Evolutionary conservation across 2,797 vertebrate genomes (phyloP), one percentile per base, ranked within the genome.

Genomic region (Hapalemur alaotrensis): DNA sequence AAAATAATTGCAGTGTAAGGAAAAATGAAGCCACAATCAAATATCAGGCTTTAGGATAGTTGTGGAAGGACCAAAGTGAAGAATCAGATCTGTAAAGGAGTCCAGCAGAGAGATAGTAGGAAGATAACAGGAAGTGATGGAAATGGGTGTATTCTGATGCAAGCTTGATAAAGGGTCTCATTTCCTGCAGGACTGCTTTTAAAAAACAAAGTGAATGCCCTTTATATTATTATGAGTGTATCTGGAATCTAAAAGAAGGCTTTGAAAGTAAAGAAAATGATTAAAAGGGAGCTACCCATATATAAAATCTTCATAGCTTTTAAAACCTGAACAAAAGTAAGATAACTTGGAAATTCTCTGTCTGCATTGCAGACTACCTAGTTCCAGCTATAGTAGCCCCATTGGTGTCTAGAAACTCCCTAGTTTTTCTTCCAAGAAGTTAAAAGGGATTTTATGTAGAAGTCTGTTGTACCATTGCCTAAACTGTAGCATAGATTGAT

Each of bases 391-490:
- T 11, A 7, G 1, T 48, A 90, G 18, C 7, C 2, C 3, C 5
- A 15, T 15, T 41, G 32, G n/a, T 25, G 2, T 84, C 43, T 76
- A 25, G n/a, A 76, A 91, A 75, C 70, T 46, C 5, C 4, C 18
- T 41, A 41, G 54, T 38, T 57, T 78, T 69, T 22, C n/a, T 93
- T 89, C 32, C 35, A 69, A 89, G 35, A 89, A 65, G 7, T 54
- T 75, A 78, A 89, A 73, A 78, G 11, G 9, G 18, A n/a, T 59
- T 92, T 70, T 70, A 10, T 28, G 89, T 20, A 89, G 15, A 5
- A 14, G 5, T 81, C 23, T 35, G 1, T 76, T 57, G 43, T 70
- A 57, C 20, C 9, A 18, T 63, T 46, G 28, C 25, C 17, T 61
- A 48, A 35, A 88, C 1, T 32, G 2, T 20, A 91, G 6, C 22